Base-by-base conservation (phyloP, 2,888 invertebrate genomes). In the Heteropelma amictum region DNA sequence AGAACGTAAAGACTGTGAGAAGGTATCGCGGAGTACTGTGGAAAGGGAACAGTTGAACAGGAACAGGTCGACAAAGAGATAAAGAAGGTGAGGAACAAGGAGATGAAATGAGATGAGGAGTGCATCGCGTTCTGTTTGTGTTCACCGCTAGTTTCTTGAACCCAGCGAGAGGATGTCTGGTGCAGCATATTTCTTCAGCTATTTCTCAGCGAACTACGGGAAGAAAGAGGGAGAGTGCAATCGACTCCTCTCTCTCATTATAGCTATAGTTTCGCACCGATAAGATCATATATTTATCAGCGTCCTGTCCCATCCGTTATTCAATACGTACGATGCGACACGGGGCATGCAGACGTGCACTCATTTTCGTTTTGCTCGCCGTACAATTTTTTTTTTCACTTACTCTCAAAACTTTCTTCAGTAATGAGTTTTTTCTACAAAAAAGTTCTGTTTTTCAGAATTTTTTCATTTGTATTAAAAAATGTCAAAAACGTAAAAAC, bases 281-380 rank as follows among this genome's bases (percentile, higher is more conserved):
- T 83, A 82, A 80, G 81, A 83, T 82, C 82, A 78, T 72, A 74
- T 76, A 78, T 79, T 82, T 83, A 80, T 82, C 82, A 80, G 54
- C 71, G 76, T 72, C 76, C 80, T 81, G 78, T 82, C 81, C n/a
- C 83, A 83, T 83, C 83, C 81, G 79, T 83, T 83, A 83, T 83
- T 83, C 83, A 83, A 81, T 79, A 77, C n/a, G n/a, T 79, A 74
- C 77, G 79, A 80, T 65, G 72, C 65, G n/a, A n/a, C 65, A 65
- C 76, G 74, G 77, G 77, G 76, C 73, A 80, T 78, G 77, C 79
- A 77, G 73, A 79, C 77, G 76, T 38, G 54, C 64, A 63, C 64
- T 61, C 45, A 28, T 56, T 58, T 70, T 35, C 42, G 28, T 61
- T 21, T 21, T 47, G 28, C 64, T 68, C 64, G 53, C 70, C 68